A percentile compares a stretch with the other conserved stretches of the same genome.
phyloP scores from a whole-genome alignment of 2,797 vertebrate species.

The Falco rusticolus region DNA sequence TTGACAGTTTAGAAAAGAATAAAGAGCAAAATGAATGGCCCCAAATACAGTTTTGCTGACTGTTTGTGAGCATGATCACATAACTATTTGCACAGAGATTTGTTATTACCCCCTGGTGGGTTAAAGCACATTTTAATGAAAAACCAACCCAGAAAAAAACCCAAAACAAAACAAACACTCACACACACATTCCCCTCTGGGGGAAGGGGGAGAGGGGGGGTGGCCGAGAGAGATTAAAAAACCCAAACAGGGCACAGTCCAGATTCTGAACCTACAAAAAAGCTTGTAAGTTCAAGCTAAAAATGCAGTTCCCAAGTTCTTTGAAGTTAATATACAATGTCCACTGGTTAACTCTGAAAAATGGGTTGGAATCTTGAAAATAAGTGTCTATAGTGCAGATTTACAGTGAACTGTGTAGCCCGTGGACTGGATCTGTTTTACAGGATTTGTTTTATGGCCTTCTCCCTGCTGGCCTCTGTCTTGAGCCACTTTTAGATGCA shows the following conservation, averaged over 20 bases:
- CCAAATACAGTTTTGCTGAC: neutral
- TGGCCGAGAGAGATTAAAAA: neutral
- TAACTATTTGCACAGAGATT: neutral
- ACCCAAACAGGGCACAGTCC: neutral
- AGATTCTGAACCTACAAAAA: neutral
- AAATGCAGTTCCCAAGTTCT: neutral
- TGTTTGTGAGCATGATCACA: neutral
- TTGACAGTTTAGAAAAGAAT: neutral
- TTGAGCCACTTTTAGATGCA: neutral
- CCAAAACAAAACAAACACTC: neutral
- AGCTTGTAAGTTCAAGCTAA: neutral
- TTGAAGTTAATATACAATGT: neutral
- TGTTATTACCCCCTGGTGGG: neutral
- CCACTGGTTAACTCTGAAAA: neutral
- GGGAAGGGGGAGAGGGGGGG: too few relatives aligned
- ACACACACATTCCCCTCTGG: too few relatives aligned
- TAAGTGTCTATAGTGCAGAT: neutral
- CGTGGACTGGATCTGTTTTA: neutral
- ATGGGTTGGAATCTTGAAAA: neutral
- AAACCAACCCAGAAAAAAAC: neutral
- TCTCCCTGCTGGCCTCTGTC: neutral
- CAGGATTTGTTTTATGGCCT: neutral
- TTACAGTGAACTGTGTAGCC: neutral
- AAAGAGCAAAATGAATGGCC: neutral
- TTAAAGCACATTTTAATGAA: neutral